Base-by-base conservation (phyloP, 2,113 vertebrate species). In the Nannobrachium achirus region DNA sequence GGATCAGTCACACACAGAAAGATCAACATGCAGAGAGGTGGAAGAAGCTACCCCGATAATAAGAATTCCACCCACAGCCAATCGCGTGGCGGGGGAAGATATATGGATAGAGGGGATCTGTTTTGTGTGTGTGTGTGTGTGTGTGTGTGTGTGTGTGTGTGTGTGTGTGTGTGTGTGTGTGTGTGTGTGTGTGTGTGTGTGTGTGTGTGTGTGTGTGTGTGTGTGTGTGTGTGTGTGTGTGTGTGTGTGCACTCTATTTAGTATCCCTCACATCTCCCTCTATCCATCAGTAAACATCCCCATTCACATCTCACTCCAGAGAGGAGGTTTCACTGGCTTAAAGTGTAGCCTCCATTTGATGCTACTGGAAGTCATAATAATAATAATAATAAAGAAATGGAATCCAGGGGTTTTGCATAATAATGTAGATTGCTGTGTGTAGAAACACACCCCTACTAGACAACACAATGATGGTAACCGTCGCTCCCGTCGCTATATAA, bases 31-130 rank as follows among this genome's bases (percentile, higher is more conserved):
- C 41, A 73, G 45, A 59, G 0, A 40, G 50, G 42, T 58, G 46
- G 7, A 20, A 68, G 59, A 71, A 25, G 52, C 62, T 56, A 77
- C 61, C n/a, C 48, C 52, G 39, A 71, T 56, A 19, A 77, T 82
- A 62, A 18, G 19, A 73, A 82, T 82, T 84, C 73, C 63, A 4
- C 61, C 81, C 83, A 79, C 56, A 48, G 74, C 9, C 52, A 38
- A 11, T 57, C 55, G 11, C 3, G 60, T 60, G n/a, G n/a, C 38
- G 1, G n/a, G 62, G 67, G 59, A 18, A 53, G 13, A 13, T 15
- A 50, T 6, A n/a, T 13, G 13, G 51, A 80, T 57, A 18, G 16
- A 77, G 42, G 71, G 44, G n/a, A n/a, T n/a, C n/a, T n/a, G n/a
- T n/a, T n/a, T n/a, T n/a, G n/a, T n/a, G n/a, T n/a, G n/a, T n/a